Conservation (phyloP, 1,140 invertebrate genomes). For the Lordiphosa stackelbergi region DNA sequence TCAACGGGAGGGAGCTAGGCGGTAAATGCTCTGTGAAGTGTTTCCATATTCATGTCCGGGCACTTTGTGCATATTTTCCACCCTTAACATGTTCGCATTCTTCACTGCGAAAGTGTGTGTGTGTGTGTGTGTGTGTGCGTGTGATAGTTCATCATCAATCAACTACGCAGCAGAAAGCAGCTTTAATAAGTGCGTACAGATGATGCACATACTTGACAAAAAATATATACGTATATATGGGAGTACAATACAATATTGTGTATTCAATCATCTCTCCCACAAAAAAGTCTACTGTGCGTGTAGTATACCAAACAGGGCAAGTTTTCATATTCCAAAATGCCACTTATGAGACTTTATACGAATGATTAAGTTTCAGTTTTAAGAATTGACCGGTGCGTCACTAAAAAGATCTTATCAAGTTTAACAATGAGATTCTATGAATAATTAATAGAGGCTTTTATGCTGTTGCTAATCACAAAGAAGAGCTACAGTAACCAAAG, state of each 20-base stretch:
- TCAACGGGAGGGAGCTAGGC: background rate
- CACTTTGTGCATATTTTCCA: conserved; percentile 8
- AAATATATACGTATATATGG: background rate
- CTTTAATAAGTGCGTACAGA: conserved; percentile 14
- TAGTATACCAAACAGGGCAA: too few relatives aligned
- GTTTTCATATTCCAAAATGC: too few relatives aligned
- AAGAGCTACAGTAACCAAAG: too few relatives aligned
- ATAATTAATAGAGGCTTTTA: too few relatives aligned
- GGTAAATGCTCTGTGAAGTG: conserved; percentile 4
- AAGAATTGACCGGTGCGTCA: too few relatives aligned
- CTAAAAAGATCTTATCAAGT: too few relatives aligned
- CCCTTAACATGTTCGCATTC: conserved; percentile 1
- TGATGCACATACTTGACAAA: background rate
- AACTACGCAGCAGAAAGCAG: conserved; percentile 7
- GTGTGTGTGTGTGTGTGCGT: background rate
- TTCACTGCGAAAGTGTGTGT: background rate
- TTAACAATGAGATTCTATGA: too few relatives aligned
- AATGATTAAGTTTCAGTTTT: too few relatives aligned
- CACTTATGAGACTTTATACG: too few relatives aligned
- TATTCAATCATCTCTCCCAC: too few relatives aligned
- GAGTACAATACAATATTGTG: conserved; percentile 1
- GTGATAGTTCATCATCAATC: conserved; percentile 46
- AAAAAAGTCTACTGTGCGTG: too few relatives aligned
- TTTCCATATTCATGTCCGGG: conserved; percentile 3
- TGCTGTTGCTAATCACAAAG: too few relatives aligned